A percentile compares a stretch with the other conserved stretches of the same genome.
phyloP scores from a whole-genome alignment of 2,888 invertebrate genomes.

The Trachelus iudaicus region DNA sequence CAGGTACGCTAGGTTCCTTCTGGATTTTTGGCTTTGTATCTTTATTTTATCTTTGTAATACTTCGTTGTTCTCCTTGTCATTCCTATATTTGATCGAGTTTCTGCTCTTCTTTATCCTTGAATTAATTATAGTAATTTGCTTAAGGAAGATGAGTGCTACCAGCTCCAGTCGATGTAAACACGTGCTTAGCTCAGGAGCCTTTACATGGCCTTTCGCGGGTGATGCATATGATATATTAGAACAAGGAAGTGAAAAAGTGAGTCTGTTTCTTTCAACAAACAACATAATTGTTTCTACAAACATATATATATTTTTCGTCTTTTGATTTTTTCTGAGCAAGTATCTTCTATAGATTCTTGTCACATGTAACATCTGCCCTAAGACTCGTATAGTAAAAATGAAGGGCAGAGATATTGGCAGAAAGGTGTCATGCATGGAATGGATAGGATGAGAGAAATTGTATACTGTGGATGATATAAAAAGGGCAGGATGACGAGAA shows the following conservation, averaged over 20 bases:
- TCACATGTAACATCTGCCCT: not conserved
- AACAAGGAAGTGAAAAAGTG: not conserved
- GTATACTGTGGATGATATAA: not conserved
- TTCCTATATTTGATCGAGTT: not conserved
- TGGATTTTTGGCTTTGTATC: not conserved
- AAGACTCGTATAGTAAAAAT: not conserved
- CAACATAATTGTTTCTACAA: too few relatives aligned
- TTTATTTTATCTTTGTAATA: not conserved
- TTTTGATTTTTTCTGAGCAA: not conserved
- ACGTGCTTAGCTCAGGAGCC: not conserved
- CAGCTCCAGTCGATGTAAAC: not conserved
- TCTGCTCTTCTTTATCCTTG: not conserved
- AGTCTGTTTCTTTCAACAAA: not conserved
- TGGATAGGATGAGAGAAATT: not conserved
- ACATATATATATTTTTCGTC: not conserved
- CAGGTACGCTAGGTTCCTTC: not conserved
- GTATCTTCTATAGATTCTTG: too few relatives aligned
- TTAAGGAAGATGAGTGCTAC: not conserved
- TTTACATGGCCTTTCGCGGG: not conserved
- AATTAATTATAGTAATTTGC: not conserved
- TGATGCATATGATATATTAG: not conserved
- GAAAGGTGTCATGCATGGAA: not conserved
- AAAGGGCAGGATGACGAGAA: not conserved
- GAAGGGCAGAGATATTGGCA: not conserved
- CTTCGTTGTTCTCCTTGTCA: not conserved